A percentile compares a stretch with the other conserved stretches of the same genome.
Evolutionary conservation across 2,888 invertebrate genomes (phyloP).

Genomic region (Abscondita cerata): DNA sequence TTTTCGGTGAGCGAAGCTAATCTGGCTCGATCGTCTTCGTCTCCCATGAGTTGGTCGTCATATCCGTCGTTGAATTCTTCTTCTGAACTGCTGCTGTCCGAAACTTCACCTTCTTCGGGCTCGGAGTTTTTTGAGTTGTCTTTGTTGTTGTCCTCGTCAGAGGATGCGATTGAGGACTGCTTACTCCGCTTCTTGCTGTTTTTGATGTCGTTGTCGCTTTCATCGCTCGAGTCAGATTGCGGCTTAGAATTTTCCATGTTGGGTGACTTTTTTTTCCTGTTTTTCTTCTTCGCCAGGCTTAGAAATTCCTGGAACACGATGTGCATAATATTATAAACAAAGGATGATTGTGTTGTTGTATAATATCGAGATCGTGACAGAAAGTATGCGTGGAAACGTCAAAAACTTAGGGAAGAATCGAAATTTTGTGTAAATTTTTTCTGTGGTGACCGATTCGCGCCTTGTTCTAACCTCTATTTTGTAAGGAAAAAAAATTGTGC

Average conservation of each 20-base stretch:
- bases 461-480: constrained; percentile 25
- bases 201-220: constrained; percentile 52
- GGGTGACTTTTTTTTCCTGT: constrained; percentile 65
- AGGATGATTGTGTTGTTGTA: no score
- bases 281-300: constrained; percentile 81
- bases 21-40: constrained; percentile 90
- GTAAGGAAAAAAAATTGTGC: no score
- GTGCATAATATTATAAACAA: no score
- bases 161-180: constrained; percentile 49
- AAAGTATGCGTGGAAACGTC: background rate
- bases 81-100: constrained; percentile 70
- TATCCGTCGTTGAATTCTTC: constrained; percentile 96
- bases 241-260: constrained; percentile 47
- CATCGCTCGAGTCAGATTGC: constrained; percentile 56
- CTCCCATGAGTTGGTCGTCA: constrained; percentile 96
- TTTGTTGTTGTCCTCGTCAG: constrained; percentile 56
- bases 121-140: constrained; percentile 70
- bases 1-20: constrained; percentile 95
- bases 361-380: background rate
- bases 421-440: background rate
- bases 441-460: constrained; percentile 19
- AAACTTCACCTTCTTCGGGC: constrained; percentile 90
- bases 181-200: constrained; percentile 46
- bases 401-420: background rate
- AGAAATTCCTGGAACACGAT: constrained; percentile 72